Base-by-base conservation (phyloP, 1,140 invertebrate species). In the Papilio helenus region DNA sequence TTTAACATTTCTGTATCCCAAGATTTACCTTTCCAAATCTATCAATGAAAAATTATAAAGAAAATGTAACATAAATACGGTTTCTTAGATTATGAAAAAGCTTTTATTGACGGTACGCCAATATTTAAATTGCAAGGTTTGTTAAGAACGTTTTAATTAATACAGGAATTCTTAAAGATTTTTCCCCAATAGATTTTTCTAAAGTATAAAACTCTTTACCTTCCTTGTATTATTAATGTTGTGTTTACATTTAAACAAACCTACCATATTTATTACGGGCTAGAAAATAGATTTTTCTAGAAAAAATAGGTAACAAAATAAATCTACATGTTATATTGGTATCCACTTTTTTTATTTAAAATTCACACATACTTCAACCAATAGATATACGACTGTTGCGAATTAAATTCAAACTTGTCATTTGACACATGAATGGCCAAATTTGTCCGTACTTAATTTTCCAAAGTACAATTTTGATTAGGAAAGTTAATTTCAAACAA, bases 71-170 rank as follows among this genome's bases (percentile, higher is more conserved):
- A 68, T 68, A 68, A 68, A 68, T 16, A 68, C 8, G 23, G 58
- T 26, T 26, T 61, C 12, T 68, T 16, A 68, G 26, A 68, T 68
- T 68, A 26, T 26, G 26, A 68, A 34, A 68, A 34, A 68, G 23
- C 26, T 68, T 26, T 34, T 65, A 65, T 65, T 65, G 61, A 29
- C 23, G 23, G 26, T 29, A 68, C 23, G 12, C 14, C 12, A 68
- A 68, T 68, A 68, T 68, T 68, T 68, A 68, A 29, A 68, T 68
- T 29, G 61, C 61, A 7, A 68, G 26, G 26, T 68, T 68, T 58
- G 55, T 58, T 68, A 29, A 29, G 61, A 68, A 68, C 61, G 23
- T 68, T 68, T 68, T 68, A 68, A 68, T 68, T 68, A 68, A 68
- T 68, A 68, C 61, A 16, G 12, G 26, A 68, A 68, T 68, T 68